Evolutionary conservation across 1,140 invertebrate genomes (phyloP), one percentile per base, ranked within the genome.

Genomic region (Pseudobourletiella spinata): DNA sequence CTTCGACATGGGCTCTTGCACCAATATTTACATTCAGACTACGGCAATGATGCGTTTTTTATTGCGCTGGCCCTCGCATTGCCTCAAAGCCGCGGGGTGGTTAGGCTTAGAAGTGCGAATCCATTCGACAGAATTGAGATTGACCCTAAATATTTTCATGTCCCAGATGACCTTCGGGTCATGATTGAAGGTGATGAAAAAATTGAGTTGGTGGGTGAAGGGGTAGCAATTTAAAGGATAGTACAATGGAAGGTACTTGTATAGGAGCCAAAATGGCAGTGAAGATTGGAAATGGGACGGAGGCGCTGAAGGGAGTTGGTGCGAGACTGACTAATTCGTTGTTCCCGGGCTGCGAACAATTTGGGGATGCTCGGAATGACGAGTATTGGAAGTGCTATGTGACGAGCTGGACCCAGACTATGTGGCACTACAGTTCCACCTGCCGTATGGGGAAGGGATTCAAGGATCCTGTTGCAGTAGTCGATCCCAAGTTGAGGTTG

Each of bases 61-160:
- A 3, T 64, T 2, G 16, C 30, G 22, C 1, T 25, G 1, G 18
- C 43, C 2, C 32, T 70, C 14, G 57, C 57, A 2, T 51, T 66
- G 11, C 67, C 69, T 3, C 69, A 68, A 46, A 68, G 67, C 55
- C 30, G 59, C 2, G 69, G 71, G 11, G 30, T 43, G 14, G 30
- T 72, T 28, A 43, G 52, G 4, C 56, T 72, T 24, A 59, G 25
- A 1, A 70, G 63, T 22, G 35, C 28, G 2, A 32, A 70, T 50
- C 64, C 68, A 3, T 1, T 14, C 22, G 59, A 61, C 15, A n/a
- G 39, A 3, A 68, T 66, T 15, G 15, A 59, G 6, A 67, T 71
- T 39, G 63, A 71, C 32, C 66, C 66, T 18, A 58, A 59, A 25
- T 71, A 65, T 57, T 66, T 68, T 2, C 54, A 46, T 28, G 51